Percentiles rank a stretch among this genome's conserved stretches.
phyloP scores from a whole-genome alignment of 2,888 invertebrate genomes.

The Andrena haemorrhoa region DNA sequence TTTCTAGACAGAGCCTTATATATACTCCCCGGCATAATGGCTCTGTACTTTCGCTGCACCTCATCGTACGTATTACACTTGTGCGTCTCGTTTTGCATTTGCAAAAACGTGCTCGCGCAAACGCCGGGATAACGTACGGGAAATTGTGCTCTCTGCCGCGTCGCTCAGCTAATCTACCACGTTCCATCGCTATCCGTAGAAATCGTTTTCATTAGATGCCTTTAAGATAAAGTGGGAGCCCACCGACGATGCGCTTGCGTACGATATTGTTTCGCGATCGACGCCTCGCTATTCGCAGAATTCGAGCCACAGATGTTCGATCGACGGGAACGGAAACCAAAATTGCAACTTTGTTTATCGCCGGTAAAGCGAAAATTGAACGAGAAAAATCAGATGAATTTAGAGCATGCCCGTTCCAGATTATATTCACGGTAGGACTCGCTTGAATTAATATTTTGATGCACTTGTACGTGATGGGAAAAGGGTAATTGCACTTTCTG shows the following conservation, averaged over 20 bases:
- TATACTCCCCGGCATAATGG: conserved; percentile 81
- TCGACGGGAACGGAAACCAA: neutral
- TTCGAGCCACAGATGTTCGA: neutral
- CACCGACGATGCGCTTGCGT: neutral
- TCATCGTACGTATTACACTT: conserved; percentile 79
- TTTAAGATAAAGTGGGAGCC: conserved; percentile 19
- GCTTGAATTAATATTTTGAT: neutral
- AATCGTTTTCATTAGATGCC: conserved; percentile 31
- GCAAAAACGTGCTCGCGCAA: conserved; percentile 70
- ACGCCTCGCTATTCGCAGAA: neutral
- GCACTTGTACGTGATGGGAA: neutral
- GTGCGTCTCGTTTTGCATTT: conserved; percentile 76
- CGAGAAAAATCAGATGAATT: neutral
- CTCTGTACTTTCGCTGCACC: conserved; percentile 83
- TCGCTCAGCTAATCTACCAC: conserved; percentile 39
- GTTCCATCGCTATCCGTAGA: conserved; percentile 37
- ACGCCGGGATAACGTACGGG: conserved; percentile 54
- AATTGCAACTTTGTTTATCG: neutral
- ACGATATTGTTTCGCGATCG: conserved; percentile 8
- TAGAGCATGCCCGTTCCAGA: neutral
- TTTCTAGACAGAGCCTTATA: conserved; percentile 82
- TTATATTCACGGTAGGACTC: neutral
- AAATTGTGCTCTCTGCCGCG: conserved; percentile 35
- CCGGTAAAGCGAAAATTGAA: neutral
- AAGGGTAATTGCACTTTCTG: neutral